Percentiles rank a stretch among this genome's conserved stretches.
These are phyloP conservation scores for Spinus olivaceus DNA, from an alignment of 2,797 vertebrate species.

Conservation along the genomic window DNA sequence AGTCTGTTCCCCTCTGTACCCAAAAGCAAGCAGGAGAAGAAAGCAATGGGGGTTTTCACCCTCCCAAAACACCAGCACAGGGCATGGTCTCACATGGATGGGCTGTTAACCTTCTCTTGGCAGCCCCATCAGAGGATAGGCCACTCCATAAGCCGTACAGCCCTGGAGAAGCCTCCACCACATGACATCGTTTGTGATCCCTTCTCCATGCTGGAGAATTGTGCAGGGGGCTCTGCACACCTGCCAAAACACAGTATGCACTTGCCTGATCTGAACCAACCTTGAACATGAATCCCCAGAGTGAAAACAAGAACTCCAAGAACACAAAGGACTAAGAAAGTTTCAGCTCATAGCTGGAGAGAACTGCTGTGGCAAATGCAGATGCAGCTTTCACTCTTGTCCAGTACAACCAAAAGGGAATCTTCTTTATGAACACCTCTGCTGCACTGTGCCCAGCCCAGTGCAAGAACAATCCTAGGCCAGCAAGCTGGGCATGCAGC, in stretches of 20 bases:
- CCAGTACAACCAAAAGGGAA: not conserved
- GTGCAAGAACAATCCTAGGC: not conserved
- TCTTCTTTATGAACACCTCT: not conserved
- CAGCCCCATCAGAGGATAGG: not conserved
- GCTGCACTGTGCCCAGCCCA: not conserved
- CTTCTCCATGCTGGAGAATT: not conserved
- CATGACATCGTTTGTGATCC: not conserved
- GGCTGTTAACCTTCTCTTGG: not conserved
- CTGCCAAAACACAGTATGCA: not conserved
- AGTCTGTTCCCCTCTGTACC: not conserved
- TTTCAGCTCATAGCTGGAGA: not conserved
- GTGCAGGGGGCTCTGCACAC: not conserved
- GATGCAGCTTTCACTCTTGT: not conserved
- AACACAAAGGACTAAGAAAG: not conserved
- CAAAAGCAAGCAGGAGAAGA: not conserved
- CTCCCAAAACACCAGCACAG: not conserved
- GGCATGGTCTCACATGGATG: not conserved
- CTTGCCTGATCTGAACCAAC: not conserved
- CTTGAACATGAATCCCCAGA: not conserved
- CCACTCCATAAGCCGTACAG: not conserved
- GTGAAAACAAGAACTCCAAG: not conserved
- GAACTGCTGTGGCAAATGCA: not conserved
- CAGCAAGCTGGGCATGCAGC: not conserved
- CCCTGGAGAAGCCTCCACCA: not conserved
- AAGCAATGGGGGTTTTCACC: not conserved